Evolutionary conservation across 2,888 invertebrate genomes (phyloP).

Genomic region (Archaeoteleia sp.): DNA sequence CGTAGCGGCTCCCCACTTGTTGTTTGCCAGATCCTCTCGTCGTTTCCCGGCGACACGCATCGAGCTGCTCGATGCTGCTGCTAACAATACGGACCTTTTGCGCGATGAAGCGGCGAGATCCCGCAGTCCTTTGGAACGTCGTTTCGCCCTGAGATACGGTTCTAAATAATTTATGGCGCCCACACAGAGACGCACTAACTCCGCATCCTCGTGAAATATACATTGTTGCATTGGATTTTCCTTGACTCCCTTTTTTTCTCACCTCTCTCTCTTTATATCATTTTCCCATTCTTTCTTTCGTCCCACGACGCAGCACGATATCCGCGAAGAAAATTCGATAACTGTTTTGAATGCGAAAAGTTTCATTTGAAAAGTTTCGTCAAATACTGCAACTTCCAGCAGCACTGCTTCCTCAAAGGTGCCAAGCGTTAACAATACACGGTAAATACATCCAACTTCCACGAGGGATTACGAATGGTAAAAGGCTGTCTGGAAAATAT

Average conservation of each 20-base stretch:
- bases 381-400: slow-evolving; percentile 1
- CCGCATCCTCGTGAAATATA: too few relatives aligned
- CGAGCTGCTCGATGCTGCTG: not conserved
- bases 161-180: slow-evolving; percentile 10
- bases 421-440: not conserved
- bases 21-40: slow-evolving; percentile 10
- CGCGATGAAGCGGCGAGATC: not conserved
- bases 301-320: too few relatives aligned
- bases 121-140: not conserved
- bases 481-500: not conserved
- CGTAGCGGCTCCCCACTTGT: slow-evolving; percentile 8
- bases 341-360: slow-evolving; percentile 12
- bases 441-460: not conserved
- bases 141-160: not conserved
- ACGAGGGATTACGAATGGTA: not conserved
- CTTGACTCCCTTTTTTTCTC: not conserved
- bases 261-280: not conserved
- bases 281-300: too few relatives aligned
- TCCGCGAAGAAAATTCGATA: not conserved
- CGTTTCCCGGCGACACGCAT: slow-evolving; percentile 1
- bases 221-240: slow-evolving; percentile 4
- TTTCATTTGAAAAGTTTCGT: slow-evolving; percentile 15
- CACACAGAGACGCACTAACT: too few relatives aligned
- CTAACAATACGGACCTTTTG: slow-evolving; percentile 3
- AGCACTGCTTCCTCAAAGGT: slow-evolving; percentile 1